A percentile compares a stretch with the other conserved stretches of the same genome.
Conservation (phyloP, 1,140 invertebrate genomes). For the Psilanteris sp. region DNA sequence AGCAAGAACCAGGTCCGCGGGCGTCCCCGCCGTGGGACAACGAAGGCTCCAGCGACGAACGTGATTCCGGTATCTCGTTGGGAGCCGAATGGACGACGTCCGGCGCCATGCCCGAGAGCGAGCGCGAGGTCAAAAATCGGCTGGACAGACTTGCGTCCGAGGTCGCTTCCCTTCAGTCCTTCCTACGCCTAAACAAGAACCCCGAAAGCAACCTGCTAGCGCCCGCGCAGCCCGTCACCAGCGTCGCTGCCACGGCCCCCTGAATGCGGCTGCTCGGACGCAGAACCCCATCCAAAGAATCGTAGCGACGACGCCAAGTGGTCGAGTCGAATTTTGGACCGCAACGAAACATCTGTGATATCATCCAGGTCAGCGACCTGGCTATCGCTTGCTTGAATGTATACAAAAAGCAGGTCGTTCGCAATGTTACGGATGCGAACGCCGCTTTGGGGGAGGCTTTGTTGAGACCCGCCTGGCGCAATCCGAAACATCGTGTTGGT, state of each 20-base stretch:
- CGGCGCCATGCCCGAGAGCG: conserved; percentile 81
- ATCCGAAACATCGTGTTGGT: too few species aligned
- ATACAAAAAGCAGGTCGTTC: not conserved
- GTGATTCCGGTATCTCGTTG: conserved; percentile 92
- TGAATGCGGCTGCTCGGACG: conserved; percentile 12
- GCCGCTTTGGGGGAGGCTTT: too few species aligned
- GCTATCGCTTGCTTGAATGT: conserved; percentile 21
- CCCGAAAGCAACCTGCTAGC: conserved; percentile 55
- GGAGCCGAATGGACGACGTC: conserved; percentile 83
- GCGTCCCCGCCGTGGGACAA: conserved; percentile 89
- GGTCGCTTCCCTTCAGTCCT: conserved; percentile 92
- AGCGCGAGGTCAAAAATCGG: conserved; percentile 89
- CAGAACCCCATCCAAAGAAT: conserved; percentile 66
- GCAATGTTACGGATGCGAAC: too few species aligned
- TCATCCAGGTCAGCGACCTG: conserved; percentile 33
- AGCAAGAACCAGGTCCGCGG: conserved; percentile 88
- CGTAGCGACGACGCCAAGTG: conserved; percentile 45
- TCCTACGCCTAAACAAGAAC: conserved; percentile 79
- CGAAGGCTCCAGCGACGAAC: conserved; percentile 91
- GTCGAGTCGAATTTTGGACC: conserved; percentile 27
- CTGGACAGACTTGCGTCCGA: conserved; percentile 93
- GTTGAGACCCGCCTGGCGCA: too few species aligned
- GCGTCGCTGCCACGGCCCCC: conserved; percentile 25
- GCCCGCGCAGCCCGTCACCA: conserved; percentile 12
- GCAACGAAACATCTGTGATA: conserved; percentile 64